These are phyloP conservation scores for Amyelois transitella DNA, from an alignment of 1,140 invertebrate species.

Conservation along the genomic window DNA sequence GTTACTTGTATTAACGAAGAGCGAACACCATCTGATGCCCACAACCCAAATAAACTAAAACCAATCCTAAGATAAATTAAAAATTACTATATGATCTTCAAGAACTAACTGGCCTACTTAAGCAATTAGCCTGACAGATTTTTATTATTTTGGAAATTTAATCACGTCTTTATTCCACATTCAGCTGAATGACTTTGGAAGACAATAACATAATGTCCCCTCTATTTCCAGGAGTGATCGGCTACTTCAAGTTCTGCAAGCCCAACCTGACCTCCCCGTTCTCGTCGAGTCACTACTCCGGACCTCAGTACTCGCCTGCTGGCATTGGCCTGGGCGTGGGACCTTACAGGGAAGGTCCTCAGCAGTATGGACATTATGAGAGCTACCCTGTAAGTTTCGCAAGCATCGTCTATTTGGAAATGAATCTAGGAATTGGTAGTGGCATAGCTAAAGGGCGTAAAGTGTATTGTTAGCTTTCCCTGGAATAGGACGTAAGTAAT, in stretches of 20 bases:
- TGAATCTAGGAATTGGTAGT: too few species aligned
- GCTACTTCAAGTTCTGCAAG: constrained; percentile 86
- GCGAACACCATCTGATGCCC: neutral
- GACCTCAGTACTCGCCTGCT: constrained; percentile 78
- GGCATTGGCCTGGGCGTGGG: constrained; percentile 75
- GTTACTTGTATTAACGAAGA: too few species aligned
- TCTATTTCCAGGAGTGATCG: constrained; percentile 78
- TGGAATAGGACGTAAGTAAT: too few species aligned
- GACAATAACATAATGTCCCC: neutral
- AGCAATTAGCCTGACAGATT: too few species aligned
- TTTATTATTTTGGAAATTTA: too few species aligned
- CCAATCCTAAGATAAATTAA: neutral
- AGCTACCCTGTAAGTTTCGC: constrained; percentile 52
- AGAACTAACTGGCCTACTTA: too few species aligned
- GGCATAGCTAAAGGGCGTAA: too few species aligned
- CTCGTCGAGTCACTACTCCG: constrained; percentile 69
- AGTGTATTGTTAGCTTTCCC: too few species aligned
- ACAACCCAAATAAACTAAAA: neutral
- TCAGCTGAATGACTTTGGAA: neutral
- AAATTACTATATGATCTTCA: too few species aligned
- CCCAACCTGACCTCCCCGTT: constrained; percentile 73
- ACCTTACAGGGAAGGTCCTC: constrained; percentile 70
- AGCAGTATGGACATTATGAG: constrained; percentile 62
- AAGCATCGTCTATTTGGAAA: too few species aligned
- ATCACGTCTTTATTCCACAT: too few species aligned